A percentile compares a stretch with the other conserved stretches of the same genome.
These are phyloP conservation scores for Drymodes brunneopygia DNA, from an alignment of 2,113 vertebrate species.

Conservation along the genomic window DNA sequence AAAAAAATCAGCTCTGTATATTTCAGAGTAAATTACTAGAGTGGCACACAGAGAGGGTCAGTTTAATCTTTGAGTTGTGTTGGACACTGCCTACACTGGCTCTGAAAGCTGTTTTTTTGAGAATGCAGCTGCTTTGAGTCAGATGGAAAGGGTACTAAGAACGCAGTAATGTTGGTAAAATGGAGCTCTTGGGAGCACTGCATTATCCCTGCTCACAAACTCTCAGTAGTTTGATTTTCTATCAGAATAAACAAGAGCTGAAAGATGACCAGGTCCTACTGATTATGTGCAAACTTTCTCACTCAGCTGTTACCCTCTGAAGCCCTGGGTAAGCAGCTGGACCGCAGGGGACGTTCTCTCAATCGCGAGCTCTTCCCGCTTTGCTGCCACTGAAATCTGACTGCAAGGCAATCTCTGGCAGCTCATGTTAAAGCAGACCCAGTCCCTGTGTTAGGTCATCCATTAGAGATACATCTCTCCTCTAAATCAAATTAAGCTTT, in stretches of 20 bases:
- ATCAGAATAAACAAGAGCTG: not conserved
- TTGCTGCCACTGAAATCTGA: not conserved
- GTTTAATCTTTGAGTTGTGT: not conserved
- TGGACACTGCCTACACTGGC: not conserved
- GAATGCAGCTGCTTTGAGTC: not conserved
- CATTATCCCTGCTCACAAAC: not conserved
- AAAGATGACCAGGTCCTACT: not conserved
- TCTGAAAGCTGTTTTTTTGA: not conserved
- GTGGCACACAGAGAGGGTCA: not conserved
- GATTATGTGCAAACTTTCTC: not conserved
- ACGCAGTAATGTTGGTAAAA: not conserved
- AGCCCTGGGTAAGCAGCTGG: not conserved
- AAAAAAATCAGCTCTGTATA: not conserved
- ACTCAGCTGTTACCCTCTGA: not conserved
- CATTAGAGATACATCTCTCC: not conserved
- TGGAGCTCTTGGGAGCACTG: not conserved
- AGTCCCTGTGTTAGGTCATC: not conserved
- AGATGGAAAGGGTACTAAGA: not conserved
- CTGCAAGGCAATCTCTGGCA: not conserved
- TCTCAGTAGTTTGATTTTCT: not conserved
- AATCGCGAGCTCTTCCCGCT: rapidly evolving
- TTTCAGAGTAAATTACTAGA: not conserved
- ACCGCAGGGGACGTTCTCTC: not conserved
- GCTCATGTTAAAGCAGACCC: not conserved
- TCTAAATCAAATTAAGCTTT: not conserved